Percentiles rank a stretch among this genome's conserved stretches.
Evolutionary conservation across 2,113 vertebrate genomes (phyloP).

Genomic region (Thymallus thymallus): DNA sequence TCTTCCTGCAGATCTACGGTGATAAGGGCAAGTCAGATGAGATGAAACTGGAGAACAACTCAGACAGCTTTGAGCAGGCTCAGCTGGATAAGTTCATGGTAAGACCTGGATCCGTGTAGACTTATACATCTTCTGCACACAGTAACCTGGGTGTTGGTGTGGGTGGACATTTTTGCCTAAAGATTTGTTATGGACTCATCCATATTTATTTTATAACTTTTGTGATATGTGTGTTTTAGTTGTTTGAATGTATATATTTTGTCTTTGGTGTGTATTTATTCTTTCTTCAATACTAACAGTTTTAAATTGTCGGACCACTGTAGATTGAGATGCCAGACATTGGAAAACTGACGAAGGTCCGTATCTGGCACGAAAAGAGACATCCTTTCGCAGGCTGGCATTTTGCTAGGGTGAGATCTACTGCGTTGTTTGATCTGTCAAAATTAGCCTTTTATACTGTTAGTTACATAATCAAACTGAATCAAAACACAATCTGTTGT

Average conservation of each 20-base stretch:
- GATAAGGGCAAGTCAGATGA: constrained; percentile 90
- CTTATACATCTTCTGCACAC: too few relatives aligned
- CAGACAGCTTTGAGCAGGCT: constrained; percentile 91
- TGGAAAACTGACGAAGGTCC: constrained; percentile 83
- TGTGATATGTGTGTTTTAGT: not conserved
- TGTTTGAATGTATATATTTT: not conserved
- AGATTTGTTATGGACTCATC: not conserved
- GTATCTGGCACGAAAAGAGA: constrained; percentile 92
- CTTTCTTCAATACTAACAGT: not conserved
- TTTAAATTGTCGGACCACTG: not conserved
- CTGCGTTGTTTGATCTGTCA: constrained; percentile 16
- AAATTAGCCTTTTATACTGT: constrained; percentile 2
- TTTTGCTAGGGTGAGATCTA: constrained; percentile 83
- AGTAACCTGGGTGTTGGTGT: too few relatives aligned
- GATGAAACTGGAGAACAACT: constrained; percentile 90
- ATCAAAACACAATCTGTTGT: constrained; percentile 1
- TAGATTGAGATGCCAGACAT: constrained; percentile 92
- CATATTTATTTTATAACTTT: not conserved
- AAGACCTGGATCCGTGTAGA: constrained; percentile 20
- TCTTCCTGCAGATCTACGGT: constrained; percentile 93
- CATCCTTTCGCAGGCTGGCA: constrained; percentile 94
- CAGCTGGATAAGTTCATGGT: constrained; percentile 92
- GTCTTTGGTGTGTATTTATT: not conserved
- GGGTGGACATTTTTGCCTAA: too few relatives aligned
- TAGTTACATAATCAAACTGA: not conserved